These are phyloP conservation scores for Dusona sp. DNA, from an alignment of 2,888 invertebrate species.

Conservation along the genomic window DNA sequence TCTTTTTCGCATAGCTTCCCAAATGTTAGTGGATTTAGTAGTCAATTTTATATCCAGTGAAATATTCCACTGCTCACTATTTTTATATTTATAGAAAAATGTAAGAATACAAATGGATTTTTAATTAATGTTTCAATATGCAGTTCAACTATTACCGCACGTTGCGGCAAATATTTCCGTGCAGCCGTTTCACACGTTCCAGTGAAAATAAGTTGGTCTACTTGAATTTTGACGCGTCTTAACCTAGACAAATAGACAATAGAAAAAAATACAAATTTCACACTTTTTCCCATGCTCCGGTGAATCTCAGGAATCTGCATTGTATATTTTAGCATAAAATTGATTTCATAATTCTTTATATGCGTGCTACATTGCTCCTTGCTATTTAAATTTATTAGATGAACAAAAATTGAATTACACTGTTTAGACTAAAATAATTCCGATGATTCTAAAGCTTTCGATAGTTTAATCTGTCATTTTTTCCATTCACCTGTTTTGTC, in stretches of 20 bases:
- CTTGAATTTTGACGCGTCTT: background rate
- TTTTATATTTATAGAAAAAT: background rate
- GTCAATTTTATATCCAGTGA: too few relatives aligned
- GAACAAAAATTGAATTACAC: background rate
- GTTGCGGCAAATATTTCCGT: background rate
- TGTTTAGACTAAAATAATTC: background rate
- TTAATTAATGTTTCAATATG: background rate
- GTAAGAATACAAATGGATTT: background rate
- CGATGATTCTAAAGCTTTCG: too few relatives aligned
- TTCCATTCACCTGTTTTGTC: slow-evolving; percentile 1
- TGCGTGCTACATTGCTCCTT: background rate
- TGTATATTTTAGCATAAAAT: background rate
- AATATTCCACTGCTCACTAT: background rate
- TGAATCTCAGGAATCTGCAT: background rate
- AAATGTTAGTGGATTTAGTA: too few relatives aligned
- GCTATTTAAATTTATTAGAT: background rate
- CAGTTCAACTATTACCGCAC: background rate
- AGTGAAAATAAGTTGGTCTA: background rate
- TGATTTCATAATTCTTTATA: background rate
- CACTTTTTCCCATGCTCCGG: background rate
- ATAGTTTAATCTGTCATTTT: background rate
- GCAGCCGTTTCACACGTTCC: background rate
- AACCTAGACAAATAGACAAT: background rate
- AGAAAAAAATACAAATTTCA: background rate
- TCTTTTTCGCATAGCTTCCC: too few relatives aligned